A percentile compares a stretch with the other conserved stretches of the same genome.
Conservation (phyloP, 2,113 vertebrate species). For the Sapajus apella region DNA sequence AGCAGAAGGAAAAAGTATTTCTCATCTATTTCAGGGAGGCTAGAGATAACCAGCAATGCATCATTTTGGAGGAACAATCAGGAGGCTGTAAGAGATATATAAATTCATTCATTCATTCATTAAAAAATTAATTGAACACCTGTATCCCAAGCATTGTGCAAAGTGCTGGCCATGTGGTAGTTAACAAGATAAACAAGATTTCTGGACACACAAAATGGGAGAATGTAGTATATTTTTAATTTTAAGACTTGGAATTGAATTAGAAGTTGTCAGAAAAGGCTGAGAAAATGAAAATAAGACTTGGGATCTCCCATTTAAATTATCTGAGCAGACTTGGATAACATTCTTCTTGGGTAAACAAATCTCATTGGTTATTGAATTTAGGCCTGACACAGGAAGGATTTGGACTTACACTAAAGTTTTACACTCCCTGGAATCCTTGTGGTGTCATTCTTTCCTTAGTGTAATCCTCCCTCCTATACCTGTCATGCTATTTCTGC, state of each 20-base stretch:
- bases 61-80: conserved; percentile 1
- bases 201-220: not conserved
- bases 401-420: not conserved
- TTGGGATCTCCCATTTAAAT: not conserved
- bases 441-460: not conserved
- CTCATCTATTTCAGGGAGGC: not conserved
- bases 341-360: not conserved
- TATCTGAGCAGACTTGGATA: not conserved
- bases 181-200: not conserved
- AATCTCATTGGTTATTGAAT: not conserved
- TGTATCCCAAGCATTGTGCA: not conserved
- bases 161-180: not conserved
- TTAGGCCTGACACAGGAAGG: not conserved
- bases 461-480: not conserved
- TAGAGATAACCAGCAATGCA: not conserved
- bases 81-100: not conserved
- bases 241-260: not conserved
- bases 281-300: not conserved
- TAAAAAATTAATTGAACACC: not conserved
- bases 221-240: not conserved
- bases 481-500: not conserved
- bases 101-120: not conserved
- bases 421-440: not conserved
- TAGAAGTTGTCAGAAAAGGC: not conserved
- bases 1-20: conserved; percentile 7